Evolutionary conservation across 2,888 invertebrate species (phyloP), one percentile per base, ranked within the genome.

Genomic region (Drosophila nr. perissopoda): DNA sequence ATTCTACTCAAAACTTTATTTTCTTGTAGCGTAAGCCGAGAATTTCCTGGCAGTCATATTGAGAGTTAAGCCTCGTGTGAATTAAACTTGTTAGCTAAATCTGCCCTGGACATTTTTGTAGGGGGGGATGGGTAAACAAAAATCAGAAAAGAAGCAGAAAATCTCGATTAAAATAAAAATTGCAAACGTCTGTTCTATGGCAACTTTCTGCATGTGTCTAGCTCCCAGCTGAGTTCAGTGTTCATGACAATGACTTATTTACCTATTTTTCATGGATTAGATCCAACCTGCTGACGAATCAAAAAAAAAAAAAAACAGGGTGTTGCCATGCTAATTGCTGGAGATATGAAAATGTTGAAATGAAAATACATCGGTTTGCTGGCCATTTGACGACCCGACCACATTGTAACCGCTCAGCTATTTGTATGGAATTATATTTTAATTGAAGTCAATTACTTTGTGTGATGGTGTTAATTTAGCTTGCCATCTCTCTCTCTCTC

Each of bases 361-460:
- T 63, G 29, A 40, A 61, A 58, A 61, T 33, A 62, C 34, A 57
- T 60, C 56, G n/a, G 18, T 52, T 38, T 61, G 52, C 51, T 70
- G 53, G 34, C 48, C 64, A 62, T 62, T 72, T 59, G 67, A 73
- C 40, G 63, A 64, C 42, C 70, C 38, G 63, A 63, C 46, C 70
- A 52, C 70, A 63, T 33, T 67, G 61, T 40, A 71, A 59, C 42
- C 78, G 56, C 53, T 42, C 29, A 51, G 49, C 73, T 70, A 74
- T 82, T 49, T 80, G 67, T 59, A 67, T 74, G 67, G 73, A 84
- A 90, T 89, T 83, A 84, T 84, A 75, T 83, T 91, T 91, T 89
- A 89, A 89, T 89, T 89, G 91, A 90, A 90, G 91, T 91, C 91
- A 91, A 90, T 90, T 90, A 90, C 65, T 91, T 91, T 90, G 91